phyloP scores from a whole-genome alignment of 2,888 invertebrate genomes.

The Parthenolecanium corni region DNA sequence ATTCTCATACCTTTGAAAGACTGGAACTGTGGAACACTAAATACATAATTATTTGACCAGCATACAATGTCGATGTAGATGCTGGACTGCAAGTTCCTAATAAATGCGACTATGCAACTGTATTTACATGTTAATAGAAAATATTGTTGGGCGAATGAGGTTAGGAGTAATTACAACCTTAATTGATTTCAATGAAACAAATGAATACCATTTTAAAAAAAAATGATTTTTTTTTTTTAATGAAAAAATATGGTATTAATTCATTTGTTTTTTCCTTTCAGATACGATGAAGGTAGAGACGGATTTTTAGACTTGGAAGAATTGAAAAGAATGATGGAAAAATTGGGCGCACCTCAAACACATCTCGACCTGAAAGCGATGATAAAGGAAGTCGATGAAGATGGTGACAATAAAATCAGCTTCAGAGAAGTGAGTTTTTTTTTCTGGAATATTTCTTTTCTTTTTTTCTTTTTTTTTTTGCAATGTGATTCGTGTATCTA shows the following conservation, averaged over 20 bases:
- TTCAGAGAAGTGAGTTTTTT: slow-evolving; percentile 61
- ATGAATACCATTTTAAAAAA: too few relatives aligned
- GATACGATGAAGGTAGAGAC: slow-evolving; percentile 81
- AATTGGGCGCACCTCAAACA: slow-evolving; percentile 87
- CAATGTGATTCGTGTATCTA: neutral
- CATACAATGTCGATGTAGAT: too few relatives aligned
- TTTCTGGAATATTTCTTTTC: neutral
- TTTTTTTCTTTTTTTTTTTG: neutral
- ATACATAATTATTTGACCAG: too few relatives aligned
- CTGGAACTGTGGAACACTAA: too few relatives aligned
- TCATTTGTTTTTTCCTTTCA: slow-evolving; percentile 41
- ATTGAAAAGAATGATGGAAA: slow-evolving; percentile 93
- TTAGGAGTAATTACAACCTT: too few relatives aligned
- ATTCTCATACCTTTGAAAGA: too few relatives aligned
- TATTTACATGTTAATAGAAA: too few relatives aligned
- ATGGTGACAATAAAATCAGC: slow-evolving; percentile 71
- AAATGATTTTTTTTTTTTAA: too few relatives aligned
- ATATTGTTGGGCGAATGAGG: too few relatives aligned
- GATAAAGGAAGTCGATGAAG: slow-evolving; percentile 85
- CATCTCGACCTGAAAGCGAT: slow-evolving; percentile 87
- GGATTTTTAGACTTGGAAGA: slow-evolving; percentile 80
- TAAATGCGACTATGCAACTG: too few relatives aligned
- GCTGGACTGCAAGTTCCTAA: too few relatives aligned
- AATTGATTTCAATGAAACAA: too few relatives aligned
- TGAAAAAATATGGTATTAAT: neutral